Conservation (phyloP, 2,113 vertebrate species). For the Heteronetta atricapilla region DNA sequence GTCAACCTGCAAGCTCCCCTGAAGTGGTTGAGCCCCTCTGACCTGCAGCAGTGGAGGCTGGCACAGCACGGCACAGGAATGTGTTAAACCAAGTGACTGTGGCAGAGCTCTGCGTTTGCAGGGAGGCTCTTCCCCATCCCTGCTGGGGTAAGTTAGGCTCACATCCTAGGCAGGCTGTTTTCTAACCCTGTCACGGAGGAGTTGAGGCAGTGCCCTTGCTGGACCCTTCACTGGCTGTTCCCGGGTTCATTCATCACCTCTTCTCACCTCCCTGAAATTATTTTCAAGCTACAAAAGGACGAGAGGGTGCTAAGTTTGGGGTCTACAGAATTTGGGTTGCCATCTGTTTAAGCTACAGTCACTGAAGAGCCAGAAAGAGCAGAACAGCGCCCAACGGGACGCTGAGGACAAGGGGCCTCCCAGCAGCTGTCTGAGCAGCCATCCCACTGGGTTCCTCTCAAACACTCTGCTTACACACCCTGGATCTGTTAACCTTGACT, state of each 20-base stretch:
- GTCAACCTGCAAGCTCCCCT: neutral
- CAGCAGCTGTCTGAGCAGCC: neutral
- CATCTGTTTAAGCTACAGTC: neutral
- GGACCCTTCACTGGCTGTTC: neutral
- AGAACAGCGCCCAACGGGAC: neutral
- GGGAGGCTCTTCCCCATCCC: neutral
- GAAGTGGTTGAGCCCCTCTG: neutral
- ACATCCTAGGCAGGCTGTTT: neutral
- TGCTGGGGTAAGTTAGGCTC: neutral
- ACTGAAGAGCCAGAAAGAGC: neutral
- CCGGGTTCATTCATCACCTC: neutral
- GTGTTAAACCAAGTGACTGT: neutral
- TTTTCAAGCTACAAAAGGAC: neutral
- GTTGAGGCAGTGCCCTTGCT: neutral
- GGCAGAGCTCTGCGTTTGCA: neutral
- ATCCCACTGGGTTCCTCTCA: neutral
- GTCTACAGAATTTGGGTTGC: neutral
- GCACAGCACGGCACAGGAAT: accelerated
- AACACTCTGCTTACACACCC: neutral
- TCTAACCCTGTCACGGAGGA: neutral
- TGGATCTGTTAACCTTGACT: slow-evolving; percentile 40
- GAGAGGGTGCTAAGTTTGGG: neutral
- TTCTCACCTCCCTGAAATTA: neutral
- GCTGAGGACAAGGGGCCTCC: neutral
- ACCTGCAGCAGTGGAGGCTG: neutral